Evolutionary conservation across 2,113 vertebrate genomes (phyloP).

Genomic region (Tauraco erythrolophus): DNA sequence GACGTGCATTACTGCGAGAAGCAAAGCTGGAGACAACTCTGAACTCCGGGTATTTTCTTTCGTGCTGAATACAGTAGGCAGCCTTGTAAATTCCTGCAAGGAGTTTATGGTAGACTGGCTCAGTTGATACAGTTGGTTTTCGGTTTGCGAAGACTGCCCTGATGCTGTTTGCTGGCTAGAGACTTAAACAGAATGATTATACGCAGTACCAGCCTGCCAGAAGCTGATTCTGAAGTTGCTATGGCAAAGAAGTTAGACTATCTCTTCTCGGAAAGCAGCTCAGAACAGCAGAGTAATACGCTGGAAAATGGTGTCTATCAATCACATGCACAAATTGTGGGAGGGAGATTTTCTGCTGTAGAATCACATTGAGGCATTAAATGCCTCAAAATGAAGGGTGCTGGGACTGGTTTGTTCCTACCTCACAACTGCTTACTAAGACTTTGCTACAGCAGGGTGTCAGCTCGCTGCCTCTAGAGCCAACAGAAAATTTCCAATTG

Average conservation of each 20-base stretch:
- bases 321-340: accelerated
- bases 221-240: background rate
- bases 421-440: background rate
- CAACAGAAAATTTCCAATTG: background rate
- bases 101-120: background rate
- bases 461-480: background rate
- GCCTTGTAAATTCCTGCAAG: background rate
- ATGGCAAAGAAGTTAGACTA: background rate
- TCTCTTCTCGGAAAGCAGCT: background rate
- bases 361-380: background rate
- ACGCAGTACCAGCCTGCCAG: background rate
- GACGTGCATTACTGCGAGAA: accelerated
- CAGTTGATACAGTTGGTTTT: accelerated
- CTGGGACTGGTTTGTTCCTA: background rate
- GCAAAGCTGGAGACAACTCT: background rate
- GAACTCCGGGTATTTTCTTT: background rate
- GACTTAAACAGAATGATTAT: background rate
- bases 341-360: background rate
- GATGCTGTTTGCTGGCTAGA: background rate
- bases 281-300: background rate
- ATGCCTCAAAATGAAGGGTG: background rate
- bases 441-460: background rate
- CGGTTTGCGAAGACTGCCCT: background rate
- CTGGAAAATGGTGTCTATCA: background rate
- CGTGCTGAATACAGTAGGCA: background rate